Evolutionary conservation across 2,888 invertebrate genomes (phyloP).

Genomic region (Megamerina dolium): DNA sequence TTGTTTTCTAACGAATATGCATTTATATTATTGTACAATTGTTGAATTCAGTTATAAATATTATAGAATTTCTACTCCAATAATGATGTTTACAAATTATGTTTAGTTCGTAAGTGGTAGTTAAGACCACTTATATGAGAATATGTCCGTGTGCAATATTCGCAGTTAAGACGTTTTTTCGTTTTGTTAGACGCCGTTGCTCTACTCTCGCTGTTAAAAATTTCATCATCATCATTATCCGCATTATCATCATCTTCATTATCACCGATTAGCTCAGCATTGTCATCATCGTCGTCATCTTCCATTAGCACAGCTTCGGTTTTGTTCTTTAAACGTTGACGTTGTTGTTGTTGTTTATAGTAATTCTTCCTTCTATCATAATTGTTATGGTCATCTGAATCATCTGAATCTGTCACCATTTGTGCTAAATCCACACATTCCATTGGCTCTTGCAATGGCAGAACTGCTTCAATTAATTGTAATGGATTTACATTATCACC

Average conservation of each 20-base stretch:
- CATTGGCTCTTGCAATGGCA: conserved; percentile 6
- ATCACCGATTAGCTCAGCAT: conserved; percentile 7
- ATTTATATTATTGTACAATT: no score
- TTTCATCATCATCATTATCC: conserved; percentile 7
- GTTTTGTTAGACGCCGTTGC: conserved; percentile 10
- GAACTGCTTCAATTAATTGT: conserved; percentile 19
- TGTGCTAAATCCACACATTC: conserved; percentile 22
- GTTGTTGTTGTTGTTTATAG: no score
- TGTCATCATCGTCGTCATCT: conserved; percentile 11
- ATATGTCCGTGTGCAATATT: conserved; percentile 22
- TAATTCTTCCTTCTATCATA: no score
- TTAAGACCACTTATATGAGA: conserved; percentile 24
- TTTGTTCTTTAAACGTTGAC: neutral
- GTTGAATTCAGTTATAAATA: no score
- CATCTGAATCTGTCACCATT: conserved; percentile 18
- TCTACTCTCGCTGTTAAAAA: conserved; percentile 1
- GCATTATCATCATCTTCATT: conserved; percentile 17
- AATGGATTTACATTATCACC: conserved; percentile 15
- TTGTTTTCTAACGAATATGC: no score
- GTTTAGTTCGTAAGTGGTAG: conserved; percentile 24
- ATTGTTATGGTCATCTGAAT: conserved; percentile 1
- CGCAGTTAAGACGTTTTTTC: conserved; percentile 19
- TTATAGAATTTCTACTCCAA: no score
- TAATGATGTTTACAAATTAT: no score
- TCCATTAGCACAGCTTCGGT: neutral